A percentile compares a stretch with the other conserved stretches of the same genome.
Evolutionary conservation across 37 sponge, comb jelly and placozoan genomes (phyloP).

Genomic region (Cliona cf. orientalis): DNA sequence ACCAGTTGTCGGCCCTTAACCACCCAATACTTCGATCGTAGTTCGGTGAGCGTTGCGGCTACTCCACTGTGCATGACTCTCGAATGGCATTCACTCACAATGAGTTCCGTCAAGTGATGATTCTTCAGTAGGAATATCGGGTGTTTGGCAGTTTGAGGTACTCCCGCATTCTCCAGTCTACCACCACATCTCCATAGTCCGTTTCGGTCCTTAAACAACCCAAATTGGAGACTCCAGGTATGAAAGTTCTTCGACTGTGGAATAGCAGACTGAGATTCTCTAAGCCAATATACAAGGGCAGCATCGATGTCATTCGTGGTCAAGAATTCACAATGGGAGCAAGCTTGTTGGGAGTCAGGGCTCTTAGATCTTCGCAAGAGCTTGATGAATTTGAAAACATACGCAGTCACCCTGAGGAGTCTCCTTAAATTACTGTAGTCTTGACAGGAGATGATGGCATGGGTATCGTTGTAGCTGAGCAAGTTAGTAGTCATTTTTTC

Average conservation of each 20-base stretch:
- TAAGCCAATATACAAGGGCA: too few species aligned
- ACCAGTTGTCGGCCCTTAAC: conserved; percentile 20
- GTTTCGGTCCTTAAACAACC: neutral
- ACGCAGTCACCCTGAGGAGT: too few species aligned
- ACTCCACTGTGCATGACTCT: conserved; percentile 9
- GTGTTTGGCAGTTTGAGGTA: neutral
- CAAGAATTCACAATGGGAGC: neutral
- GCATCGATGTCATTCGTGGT: neutral
- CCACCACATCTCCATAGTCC: too few species aligned
- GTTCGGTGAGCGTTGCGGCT: too few species aligned
- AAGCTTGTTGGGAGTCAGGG: too few species aligned
- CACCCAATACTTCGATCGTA: conserved; percentile 18
- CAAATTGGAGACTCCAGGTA: conserved; percentile 1
- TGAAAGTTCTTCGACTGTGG: neutral
- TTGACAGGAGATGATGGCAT: too few species aligned
- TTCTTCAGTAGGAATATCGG: conserved; percentile 11
- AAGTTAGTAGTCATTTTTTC: too few species aligned
- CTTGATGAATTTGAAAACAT: too few species aligned
- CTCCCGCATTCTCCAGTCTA: conserved; percentile 8
- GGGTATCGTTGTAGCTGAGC: too few species aligned
- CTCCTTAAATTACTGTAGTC: too few species aligned
- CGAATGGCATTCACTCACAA: conserved; percentile 12
- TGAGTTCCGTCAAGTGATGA: conserved; percentile 4
- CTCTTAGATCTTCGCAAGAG: too few species aligned
- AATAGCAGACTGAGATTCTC: too few species aligned